Evolutionary conservation across 2,113 vertebrate species (phyloP).

Genomic region (Archocentrus centrarchus): DNA sequence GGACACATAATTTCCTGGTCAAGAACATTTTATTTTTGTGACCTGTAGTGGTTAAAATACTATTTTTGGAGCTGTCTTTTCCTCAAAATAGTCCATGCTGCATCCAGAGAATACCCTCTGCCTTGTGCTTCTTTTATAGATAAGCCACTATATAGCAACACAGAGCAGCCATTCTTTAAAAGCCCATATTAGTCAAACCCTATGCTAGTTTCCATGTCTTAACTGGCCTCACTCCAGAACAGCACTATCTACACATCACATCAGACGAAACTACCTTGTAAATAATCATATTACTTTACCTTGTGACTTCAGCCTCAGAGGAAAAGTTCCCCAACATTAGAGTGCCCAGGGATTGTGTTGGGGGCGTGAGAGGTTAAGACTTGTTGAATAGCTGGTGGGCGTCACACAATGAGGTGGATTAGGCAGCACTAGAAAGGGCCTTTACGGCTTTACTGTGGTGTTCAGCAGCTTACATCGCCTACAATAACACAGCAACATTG

Average conservation of each 20-base stretch:
- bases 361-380: constrained; percentile 76
- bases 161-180: constrained; percentile 27
- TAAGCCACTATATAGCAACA: neutral
- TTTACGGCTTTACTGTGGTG: constrained; percentile 71
- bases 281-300: constrained; percentile 72
- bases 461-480: constrained; percentile 72
- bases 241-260: constrained; percentile 52
- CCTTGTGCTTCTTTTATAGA: neutral
- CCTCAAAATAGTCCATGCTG: neutral
- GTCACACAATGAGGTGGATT: constrained; percentile 79
- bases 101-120: neutral
- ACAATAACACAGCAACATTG: constrained; percentile 63
- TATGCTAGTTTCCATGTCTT: constrained; percentile 49
- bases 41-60: neutral
- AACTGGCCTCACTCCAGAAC: constrained; percentile 44
- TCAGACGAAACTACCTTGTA: constrained; percentile 53
- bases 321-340: constrained; percentile 50
- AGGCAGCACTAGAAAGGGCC: constrained; percentile 69
- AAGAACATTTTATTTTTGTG: neutral
- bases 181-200: constrained; percentile 24
- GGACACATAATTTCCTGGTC: neutral
- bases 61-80: neutral
- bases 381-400: constrained; percentile 70
- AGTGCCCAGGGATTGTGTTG: constrained; percentile 49
- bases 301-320: constrained; percentile 51